phyloP scores from a whole-genome alignment of 2,113 vertebrate genomes.

The Podarcis muralis region DNA sequence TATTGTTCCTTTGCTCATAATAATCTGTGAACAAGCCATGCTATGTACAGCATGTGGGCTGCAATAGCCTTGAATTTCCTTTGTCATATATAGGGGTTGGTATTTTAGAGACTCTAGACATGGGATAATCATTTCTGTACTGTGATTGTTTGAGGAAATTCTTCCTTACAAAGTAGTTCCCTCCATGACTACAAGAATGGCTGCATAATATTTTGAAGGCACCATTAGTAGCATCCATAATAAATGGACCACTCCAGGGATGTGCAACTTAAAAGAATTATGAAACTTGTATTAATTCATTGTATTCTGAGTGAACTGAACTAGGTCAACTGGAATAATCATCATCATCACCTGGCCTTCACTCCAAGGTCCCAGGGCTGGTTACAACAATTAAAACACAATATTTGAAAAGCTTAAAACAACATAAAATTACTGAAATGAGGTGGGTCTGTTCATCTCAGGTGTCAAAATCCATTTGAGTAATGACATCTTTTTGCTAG shows the following conservation, averaged over 20 bases:
- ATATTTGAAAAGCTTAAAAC: too few species aligned
- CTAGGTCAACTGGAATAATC: too few species aligned
- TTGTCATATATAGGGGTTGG: not conserved
- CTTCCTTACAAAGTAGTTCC: not conserved
- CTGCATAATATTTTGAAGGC: not conserved
- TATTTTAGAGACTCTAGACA: not conserved
- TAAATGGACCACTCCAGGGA: not conserved
- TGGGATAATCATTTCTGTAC: not conserved
- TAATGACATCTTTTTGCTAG: too few species aligned
- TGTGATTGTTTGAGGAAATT: not conserved
- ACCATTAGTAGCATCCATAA: not conserved
- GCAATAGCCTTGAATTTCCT: not conserved
- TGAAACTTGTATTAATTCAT: not conserved
- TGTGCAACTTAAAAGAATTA: not conserved
- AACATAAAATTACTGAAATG: too few species aligned
- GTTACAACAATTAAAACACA: too few species aligned
- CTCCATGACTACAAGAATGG: not conserved
- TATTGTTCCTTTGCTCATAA: not conserved
- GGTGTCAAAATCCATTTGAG: too few species aligned
- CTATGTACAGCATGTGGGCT: not conserved
- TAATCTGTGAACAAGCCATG: not conserved
- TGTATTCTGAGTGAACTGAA: too few species aligned
- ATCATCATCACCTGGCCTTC: too few species aligned
- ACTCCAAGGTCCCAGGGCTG: too few species aligned
- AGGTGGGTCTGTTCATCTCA: too few species aligned